phyloP scores from a whole-genome alignment of 2,797 vertebrate species.

The Cichlasoma orientale region DNA sequence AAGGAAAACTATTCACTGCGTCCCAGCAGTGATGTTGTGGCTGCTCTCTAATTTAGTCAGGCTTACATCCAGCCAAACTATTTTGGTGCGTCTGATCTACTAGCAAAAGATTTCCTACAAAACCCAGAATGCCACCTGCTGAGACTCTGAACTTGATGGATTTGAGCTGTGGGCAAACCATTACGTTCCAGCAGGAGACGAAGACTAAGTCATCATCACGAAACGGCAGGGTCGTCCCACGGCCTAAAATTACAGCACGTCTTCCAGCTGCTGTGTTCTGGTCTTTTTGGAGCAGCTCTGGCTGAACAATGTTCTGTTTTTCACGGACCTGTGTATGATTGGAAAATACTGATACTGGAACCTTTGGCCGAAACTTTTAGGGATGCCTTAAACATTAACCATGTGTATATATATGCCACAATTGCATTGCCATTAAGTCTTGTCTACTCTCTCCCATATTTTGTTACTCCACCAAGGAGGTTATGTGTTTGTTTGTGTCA shows the following conservation, averaged over 20 bases:
- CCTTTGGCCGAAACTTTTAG: not conserved
- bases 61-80: conserved; percentile 6
- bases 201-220: conserved; percentile 30
- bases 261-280: conserved; percentile 4
- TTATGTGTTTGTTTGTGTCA: no score
- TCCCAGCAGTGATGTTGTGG: conserved; percentile 21
- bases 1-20: conserved; percentile 14
- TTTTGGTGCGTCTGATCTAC: not conserved
- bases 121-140: conserved; percentile 34
- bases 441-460: not conserved
- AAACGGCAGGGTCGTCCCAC: conserved; percentile 8
- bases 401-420: no score
- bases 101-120: conserved; percentile 9
- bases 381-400: not conserved
- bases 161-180: conserved; percentile 23
- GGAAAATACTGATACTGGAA: not conserved
- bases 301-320: not conserved
- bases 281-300: not conserved
- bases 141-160: conserved; percentile 39
- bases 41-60: conserved; percentile 44
- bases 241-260: conserved; percentile 14
- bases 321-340: conserved; percentile 6
- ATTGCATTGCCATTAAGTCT: not conserved
- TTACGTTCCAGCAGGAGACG: conserved; percentile 41
- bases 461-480: not conserved